Conservation (phyloP, 92 coral and sea anemone species). For the Hydrozoanthus gracilis region DNA sequence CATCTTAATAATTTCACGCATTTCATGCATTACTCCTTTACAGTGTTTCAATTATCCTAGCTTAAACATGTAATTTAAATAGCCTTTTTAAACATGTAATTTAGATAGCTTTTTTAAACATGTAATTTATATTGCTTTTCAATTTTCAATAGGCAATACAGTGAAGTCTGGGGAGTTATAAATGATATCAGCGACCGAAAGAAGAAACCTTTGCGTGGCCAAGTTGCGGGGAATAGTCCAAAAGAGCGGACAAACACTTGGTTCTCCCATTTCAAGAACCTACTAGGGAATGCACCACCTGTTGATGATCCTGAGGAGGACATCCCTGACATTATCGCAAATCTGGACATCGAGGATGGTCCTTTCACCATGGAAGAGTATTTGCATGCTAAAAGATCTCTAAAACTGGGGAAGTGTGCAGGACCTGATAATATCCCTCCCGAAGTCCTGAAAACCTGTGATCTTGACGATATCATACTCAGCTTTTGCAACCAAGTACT, state of each 20-base stretch:
- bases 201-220: conserved; percentile 16
- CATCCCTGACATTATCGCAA: conserved; percentile 8
- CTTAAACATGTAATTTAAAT: not conserved
- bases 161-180: conserved; percentile 52
- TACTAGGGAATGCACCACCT: conserved; percentile 2
- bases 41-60: not conserved
- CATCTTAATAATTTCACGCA: not conserved
- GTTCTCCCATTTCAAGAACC: conserved; percentile 21
- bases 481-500: conserved; percentile 50
- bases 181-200: conserved; percentile 57
- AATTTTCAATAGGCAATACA: conserved; percentile 8
- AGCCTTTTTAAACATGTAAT: conserved; percentile 15
- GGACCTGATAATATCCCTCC: conserved; percentile 53
- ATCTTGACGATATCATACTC: conserved; percentile 38
- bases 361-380: conserved; percentile 45
- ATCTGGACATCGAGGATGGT: conserved; percentile 38
- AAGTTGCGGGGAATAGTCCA: conserved; percentile 11
- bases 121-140: conserved; percentile 16
- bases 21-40: not conserved
- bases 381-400: conserved; percentile 3
- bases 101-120: conserved; percentile 32
- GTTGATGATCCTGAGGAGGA: not conserved
- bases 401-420: conserved; percentile 38
- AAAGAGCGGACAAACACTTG: conserved; percentile 4
- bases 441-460: conserved; percentile 47